Evolutionary conservation across 2,888 invertebrate species (phyloP).

Genomic region (Acanthosepion esculentum): DNA sequence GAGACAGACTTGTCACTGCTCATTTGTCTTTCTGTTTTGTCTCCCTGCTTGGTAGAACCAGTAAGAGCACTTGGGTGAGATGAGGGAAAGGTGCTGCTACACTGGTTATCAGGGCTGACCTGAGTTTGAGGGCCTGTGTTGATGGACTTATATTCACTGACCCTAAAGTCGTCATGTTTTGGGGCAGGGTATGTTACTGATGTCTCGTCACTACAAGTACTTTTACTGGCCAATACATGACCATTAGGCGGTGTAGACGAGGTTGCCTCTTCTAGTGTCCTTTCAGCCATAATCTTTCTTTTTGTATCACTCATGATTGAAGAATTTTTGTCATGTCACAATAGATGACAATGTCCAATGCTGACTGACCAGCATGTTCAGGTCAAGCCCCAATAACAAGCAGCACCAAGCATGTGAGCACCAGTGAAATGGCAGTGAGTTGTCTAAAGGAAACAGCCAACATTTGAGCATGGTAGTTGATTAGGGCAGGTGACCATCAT

Average conservation of each 20-base stretch:
- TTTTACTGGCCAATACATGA: neutral
- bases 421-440: constrained; percentile 12
- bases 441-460: constrained; percentile 33
- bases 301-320: constrained; percentile 23
- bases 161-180: neutral
- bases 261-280: neutral
- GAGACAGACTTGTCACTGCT: neutral
- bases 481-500: constrained; percentile 20
- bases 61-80: constrained; percentile 44
- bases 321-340: constrained; percentile 33
- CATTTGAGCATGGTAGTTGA: constrained; percentile 33
- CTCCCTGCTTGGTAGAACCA: constrained; percentile 2
- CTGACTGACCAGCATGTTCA: neutral
- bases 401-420: neutral
- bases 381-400: constrained; percentile 9
- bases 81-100: constrained; percentile 24
- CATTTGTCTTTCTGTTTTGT: neutral
- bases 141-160: constrained; percentile 33
- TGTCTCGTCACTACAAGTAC: neutral
- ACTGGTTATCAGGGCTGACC: neutral
- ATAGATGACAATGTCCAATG: neutral
- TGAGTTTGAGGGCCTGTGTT: constrained; percentile 33
- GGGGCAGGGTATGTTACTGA: neutral
- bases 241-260: constrained; percentile 34
- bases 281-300: constrained; percentile 36